Base-by-base conservation (phyloP, 2,888 invertebrate genomes). In the Eupeodes luniger region DNA sequence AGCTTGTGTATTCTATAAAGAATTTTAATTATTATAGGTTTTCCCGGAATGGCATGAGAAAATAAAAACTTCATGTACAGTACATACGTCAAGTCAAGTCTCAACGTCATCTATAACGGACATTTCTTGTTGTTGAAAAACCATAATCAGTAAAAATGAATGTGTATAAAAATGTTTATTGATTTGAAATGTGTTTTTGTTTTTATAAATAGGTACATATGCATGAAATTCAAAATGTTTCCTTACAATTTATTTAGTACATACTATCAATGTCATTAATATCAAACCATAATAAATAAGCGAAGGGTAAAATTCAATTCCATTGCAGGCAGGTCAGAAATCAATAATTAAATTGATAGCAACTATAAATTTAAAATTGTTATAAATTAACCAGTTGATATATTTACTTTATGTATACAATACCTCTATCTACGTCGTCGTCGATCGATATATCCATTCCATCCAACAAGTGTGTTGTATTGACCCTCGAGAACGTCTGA, bases 311-410 rank as follows among this genome's bases (percentile, higher is more conserved):
- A 70, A 49, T 70, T 70, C 12, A 75, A 53, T 75, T 40, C 51
- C 44, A 61, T 67, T 7, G n/a, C 40, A 9, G 40, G 40, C 36
- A 62, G 61, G 69, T 72, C 40, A 34, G 72, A 66, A 78, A 70
- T 78, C 77, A 78, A 83, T 83, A 74, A 72, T 53, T 72, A 16
- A 27, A 44, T 57, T 44, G 51, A 70, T 36, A 59, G 62, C 51
- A 34, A 61, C 57, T 72, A 66, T 40, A 53, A 19, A 57, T 72
- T 72, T 49, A 64, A 72, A 80, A 64, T 66, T 74, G 44, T 36
- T 64, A 64, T 44, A 72, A 82, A 70, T 75, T 47, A 59, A 70
- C 62, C 64, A 70, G 64, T 62, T 36, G 64, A 69, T 61, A 55
- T 40, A 40, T 5, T 7, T 40, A 7, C 40, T 40, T 7, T 40